Percentiles rank a stretch among this genome's conserved stretches.
These are phyloP conservation scores for Centruroides vittatus DNA, from an alignment of 1,140 invertebrate species.

Conservation along the genomic window DNA sequence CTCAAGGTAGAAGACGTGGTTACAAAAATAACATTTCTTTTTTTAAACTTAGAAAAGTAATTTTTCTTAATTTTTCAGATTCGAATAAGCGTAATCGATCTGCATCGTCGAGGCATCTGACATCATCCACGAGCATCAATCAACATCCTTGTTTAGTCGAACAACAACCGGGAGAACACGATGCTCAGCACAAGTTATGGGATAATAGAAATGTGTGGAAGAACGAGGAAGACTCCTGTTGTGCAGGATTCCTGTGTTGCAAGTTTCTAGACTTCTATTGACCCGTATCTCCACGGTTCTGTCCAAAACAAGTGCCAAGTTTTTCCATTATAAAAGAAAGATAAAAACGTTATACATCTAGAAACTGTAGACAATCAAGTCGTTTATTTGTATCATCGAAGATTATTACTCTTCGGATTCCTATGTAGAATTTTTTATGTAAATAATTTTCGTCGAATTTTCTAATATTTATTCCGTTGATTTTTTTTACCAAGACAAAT, in stretches of 20 bases:
- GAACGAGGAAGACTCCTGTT: slow-evolving; percentile 12
- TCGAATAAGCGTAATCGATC: slow-evolving; percentile 13
- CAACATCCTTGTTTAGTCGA: slow-evolving; percentile 1
- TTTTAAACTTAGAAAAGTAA: neutral
- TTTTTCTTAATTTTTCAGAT: neutral
- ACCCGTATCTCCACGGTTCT: neutral
- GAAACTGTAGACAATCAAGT: too few species aligned
- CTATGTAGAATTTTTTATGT: too few species aligned
- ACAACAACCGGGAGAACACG: slow-evolving; percentile 1
- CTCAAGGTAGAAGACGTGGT: slow-evolving; percentile 1
- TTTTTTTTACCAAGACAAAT: too few species aligned
- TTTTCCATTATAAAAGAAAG: too few species aligned
- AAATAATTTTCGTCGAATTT: too few species aligned
- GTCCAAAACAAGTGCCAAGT: too few species aligned
- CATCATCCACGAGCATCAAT: neutral
- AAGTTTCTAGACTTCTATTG: slow-evolving; percentile 11
- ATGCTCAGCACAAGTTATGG: neutral
- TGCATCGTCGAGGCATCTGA: slow-evolving; percentile 6
- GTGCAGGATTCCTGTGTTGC: slow-evolving; percentile 11
- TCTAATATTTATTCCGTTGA: too few species aligned
- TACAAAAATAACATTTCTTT: neutral
- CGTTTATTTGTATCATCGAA: too few species aligned
- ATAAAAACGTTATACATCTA: too few species aligned
- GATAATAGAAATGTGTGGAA: slow-evolving; percentile 7
- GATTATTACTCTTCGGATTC: too few species aligned